phyloP scores from a whole-genome alignment of 1,140 invertebrate species.

The Riptortus pedestris region DNA sequence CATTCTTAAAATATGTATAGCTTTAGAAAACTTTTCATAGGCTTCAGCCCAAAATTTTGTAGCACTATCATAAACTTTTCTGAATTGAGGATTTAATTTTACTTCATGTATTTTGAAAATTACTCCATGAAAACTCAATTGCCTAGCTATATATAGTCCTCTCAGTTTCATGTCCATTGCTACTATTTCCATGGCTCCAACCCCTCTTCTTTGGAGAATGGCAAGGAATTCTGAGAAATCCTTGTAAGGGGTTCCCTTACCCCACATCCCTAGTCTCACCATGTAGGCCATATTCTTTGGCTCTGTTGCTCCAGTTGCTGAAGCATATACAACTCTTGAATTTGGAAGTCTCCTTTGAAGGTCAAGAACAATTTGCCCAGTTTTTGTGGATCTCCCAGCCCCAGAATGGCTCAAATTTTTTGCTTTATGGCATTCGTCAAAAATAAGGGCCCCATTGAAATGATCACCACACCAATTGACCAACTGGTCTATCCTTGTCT shows the following conservation, averaged over 20 bases:
- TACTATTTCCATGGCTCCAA: slow-evolving; percentile 98
- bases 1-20: slow-evolving; percentile 82
- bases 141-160: slow-evolving; percentile 96
- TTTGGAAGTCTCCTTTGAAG: slow-evolving; percentile 91
- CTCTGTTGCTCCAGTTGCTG: slow-evolving; percentile 94
- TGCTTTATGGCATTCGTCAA: slow-evolving; percentile 98
- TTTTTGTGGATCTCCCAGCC: slow-evolving; percentile 85
- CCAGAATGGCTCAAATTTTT: slow-evolving; percentile 95
- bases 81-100: slow-evolving; percentile 72
- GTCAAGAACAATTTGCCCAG: slow-evolving; percentile 80
- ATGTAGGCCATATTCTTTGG: slow-evolving; percentile 99
- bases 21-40: slow-evolving; percentile 85
- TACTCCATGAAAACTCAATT: slow-evolving; percentile 93
- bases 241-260: slow-evolving; percentile 83
- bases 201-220: slow-evolving; percentile 90
- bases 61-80: slow-evolving; percentile 84
- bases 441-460: slow-evolving; percentile 90
- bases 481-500: slow-evolving; percentile 85
- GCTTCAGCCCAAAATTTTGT: slow-evolving; percentile 92
- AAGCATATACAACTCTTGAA: slow-evolving; percentile 92
- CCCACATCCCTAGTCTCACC: slow-evolving; percentile 96
- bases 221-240: slow-evolving; percentile 92
- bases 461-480: slow-evolving; percentile 94
- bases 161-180: slow-evolving; percentile 99
- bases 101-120: slow-evolving; percentile 95